Conservation (phyloP, 2,113 vertebrate genomes). For the Urocynchramus pylzowi region DNA sequence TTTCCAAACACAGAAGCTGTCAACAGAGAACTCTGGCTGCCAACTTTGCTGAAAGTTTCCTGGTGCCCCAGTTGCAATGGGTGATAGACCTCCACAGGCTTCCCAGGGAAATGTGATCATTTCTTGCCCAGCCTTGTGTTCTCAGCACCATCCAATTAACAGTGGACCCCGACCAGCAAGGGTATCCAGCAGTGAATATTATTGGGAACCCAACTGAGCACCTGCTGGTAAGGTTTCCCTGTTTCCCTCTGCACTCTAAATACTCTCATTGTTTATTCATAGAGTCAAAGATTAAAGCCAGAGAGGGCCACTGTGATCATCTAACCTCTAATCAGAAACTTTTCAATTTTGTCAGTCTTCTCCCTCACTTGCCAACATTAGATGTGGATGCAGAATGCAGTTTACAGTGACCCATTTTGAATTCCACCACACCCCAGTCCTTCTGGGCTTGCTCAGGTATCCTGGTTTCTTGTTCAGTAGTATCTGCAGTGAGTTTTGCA, state of each 20-base stretch:
- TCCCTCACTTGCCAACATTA: neutral
- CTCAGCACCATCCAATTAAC: conserved; percentile 53
- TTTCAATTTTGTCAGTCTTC: neutral
- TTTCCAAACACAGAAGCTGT: neutral
- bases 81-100: neutral
- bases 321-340: conserved; percentile 39
- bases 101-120: conserved; percentile 21
- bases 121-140: conserved; percentile 26
- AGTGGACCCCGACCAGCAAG: conserved; percentile 24
- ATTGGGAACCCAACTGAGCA: conserved; percentile 28
- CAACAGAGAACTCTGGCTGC: neutral
- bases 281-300: conserved; percentile 46
- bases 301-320: conserved; percentile 25
- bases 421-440: neutral
- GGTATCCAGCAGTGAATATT: conserved; percentile 45
- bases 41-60: neutral
- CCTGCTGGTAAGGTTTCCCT: conserved; percentile 47
- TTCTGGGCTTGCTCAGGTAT: neutral
- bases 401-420: neutral
- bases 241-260: conserved; percentile 26
- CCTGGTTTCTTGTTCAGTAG: neutral
- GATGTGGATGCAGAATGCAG: neutral
- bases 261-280: conserved; percentile 65
- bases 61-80: neutral
- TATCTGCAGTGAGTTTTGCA: neutral